These are phyloP conservation scores for Corynorhinus townsendii DNA, from an alignment of 2,113 vertebrate genomes.

Conservation along the genomic window DNA sequence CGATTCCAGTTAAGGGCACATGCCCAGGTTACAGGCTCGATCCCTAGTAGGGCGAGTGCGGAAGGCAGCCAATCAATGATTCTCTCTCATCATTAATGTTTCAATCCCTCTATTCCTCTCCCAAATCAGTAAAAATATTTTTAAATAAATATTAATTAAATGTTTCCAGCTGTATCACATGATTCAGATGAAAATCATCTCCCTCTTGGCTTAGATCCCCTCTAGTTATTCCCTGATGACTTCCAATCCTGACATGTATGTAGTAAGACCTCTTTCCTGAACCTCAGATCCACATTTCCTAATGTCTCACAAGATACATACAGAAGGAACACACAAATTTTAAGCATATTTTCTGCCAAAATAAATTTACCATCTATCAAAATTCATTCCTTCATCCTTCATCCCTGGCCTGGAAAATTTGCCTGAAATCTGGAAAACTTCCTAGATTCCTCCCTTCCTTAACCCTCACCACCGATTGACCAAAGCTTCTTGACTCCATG, in stretches of 20 bases:
- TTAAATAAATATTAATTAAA: not conserved
- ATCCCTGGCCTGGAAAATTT: not conserved
- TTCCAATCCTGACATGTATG: not conserved
- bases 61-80: too few species aligned
- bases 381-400: not conserved
- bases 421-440: not conserved
- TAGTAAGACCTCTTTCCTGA: not conserved
- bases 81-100: too few species aligned
- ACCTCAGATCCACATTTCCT: not conserved
- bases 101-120: too few species aligned
- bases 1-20: too few species aligned
- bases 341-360: not conserved
- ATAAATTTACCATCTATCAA: not conserved
- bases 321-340: not conserved
- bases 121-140: too few species aligned
- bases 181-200: not conserved
- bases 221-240: not conserved
- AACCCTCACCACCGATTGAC: not conserved
- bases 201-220: not conserved
- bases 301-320: not conserved
- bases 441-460: not conserved
- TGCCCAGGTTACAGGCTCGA: too few species aligned
- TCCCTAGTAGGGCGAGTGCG: too few species aligned
- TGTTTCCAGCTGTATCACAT: not conserved
- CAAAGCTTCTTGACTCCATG: not conserved